Evolutionary conservation across 2,797 vertebrate species (phyloP).

Genomic region (Australoheros facetus): DNA sequence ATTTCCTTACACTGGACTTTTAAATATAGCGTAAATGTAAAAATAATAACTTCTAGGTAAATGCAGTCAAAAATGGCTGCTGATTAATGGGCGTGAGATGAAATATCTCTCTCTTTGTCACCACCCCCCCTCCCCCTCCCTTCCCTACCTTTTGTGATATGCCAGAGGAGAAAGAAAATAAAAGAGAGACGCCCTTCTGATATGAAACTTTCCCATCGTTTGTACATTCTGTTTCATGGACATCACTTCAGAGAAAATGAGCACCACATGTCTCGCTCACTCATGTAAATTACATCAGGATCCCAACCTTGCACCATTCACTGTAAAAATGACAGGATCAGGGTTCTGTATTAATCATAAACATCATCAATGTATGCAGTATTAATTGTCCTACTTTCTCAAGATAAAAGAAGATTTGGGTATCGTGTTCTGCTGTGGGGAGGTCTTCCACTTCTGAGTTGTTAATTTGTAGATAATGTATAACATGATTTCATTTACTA

Average conservation of each 20-base stretch:
- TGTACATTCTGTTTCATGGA: slow-evolving; percentile 82
- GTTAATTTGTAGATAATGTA: slow-evolving; percentile 32
- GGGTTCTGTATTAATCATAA: slow-evolving; percentile 77
- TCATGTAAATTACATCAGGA: slow-evolving; percentile 81
- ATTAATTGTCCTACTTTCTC: slow-evolving; percentile 76
- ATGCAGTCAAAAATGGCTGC: slow-evolving; percentile 44
- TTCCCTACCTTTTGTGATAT: slow-evolving; percentile 29
- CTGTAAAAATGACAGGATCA: slow-evolving; percentile 67
- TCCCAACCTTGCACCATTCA: slow-evolving; percentile 66
- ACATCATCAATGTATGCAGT: slow-evolving; percentile 67
- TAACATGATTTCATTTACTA: slow-evolving; percentile 20
- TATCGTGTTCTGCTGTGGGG: slow-evolving; percentile 29
- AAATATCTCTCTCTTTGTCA: slow-evolving; percentile 56
- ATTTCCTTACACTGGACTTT: slow-evolving; percentile 56
- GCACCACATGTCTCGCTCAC: slow-evolving; percentile 52
- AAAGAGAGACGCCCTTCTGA: slow-evolving; percentile 56
- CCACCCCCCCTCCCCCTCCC: slow-evolving; percentile 13
- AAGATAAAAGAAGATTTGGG: slow-evolving; percentile 32
- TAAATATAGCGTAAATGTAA: slow-evolving; percentile 48
- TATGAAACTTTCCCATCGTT: slow-evolving; percentile 67
- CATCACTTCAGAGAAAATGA: slow-evolving; percentile 76
- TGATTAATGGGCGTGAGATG: slow-evolving; percentile 50
- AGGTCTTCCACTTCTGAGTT: slow-evolving; percentile 13
- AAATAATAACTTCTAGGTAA: slow-evolving; percentile 64
- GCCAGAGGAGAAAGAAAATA: slow-evolving; percentile 46